Conservation (phyloP, 2,888 invertebrate species). For the Bedellia somnulentella region DNA sequence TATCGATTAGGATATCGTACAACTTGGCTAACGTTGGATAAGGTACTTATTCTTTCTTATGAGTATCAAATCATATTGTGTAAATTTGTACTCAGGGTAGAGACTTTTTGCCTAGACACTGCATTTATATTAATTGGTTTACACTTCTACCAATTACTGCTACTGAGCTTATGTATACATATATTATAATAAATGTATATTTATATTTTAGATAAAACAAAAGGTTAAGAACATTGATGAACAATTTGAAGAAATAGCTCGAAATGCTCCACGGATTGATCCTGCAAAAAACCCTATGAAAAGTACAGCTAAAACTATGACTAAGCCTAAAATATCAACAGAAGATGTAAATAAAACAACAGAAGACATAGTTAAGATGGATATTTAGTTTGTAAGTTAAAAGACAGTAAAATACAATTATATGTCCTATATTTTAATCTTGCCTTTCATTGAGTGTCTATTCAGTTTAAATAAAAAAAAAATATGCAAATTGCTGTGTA, state of each 20-base stretch:
- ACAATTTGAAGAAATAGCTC: constrained; percentile 38
- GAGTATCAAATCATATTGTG: not conserved
- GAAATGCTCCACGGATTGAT: too few species aligned
- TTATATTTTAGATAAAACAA: constrained; percentile 36
- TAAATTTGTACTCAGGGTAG: too few species aligned
- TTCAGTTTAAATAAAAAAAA: too few species aligned
- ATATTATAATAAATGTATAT: too few species aligned
- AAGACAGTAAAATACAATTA: not conserved
- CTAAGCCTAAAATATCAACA: constrained; percentile 16
- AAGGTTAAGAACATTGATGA: constrained; percentile 45
- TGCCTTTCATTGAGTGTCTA: too few species aligned
- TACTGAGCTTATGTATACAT: too few species aligned
- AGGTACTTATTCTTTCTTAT: not conserved
- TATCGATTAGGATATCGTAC: too few species aligned
- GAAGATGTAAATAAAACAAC: constrained; percentile 34
- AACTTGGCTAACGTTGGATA: too few species aligned
- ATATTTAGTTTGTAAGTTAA: constrained; percentile 20
- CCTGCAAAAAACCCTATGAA: constrained; percentile 21
- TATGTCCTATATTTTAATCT: not conserved
- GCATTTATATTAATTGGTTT: too few species aligned
- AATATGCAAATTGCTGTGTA: too few species aligned
- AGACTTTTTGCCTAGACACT: too few species aligned
- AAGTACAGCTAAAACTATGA: constrained; percentile 6
- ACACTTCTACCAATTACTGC: too few species aligned
- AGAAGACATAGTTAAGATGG: constrained; percentile 39